Base-by-base conservation (phyloP, 1,140 invertebrate species). In the Prorops nasuta region DNA sequence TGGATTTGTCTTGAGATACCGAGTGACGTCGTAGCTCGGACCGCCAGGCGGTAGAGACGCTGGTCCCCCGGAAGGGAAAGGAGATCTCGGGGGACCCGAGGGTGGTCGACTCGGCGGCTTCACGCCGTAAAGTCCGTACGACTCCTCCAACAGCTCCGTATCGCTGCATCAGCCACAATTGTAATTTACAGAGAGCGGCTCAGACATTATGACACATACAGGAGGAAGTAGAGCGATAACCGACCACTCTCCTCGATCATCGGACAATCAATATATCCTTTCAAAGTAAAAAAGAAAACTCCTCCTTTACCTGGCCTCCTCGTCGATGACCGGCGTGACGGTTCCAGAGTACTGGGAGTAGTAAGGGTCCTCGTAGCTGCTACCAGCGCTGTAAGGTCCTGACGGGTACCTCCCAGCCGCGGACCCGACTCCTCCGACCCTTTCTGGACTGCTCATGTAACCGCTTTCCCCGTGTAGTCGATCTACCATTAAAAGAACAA, bases 251-350 rank as follows among this genome's bases (percentile, higher is more conserved):
- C n/a, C n/a, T n/a, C n/a, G n/a, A n/a, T n/a, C n/a, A n/a, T n/a
- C n/a, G n/a, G n/a, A n/a, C n/a, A n/a, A n/a, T n/a, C n/a, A n/a
- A n/a, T n/a, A n/a, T n/a, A n/a, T n/a, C n/a, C n/a, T n/a, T n/a
- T n/a, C n/a, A n/a, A n/a, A 34, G 36, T 37, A 48, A 32, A 53
- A 16, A 45, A 56, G 22, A 49, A 24, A 54, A 49, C 39, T 56
- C 39, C 9, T 48, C n/a, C n/a, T 38, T 71, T 82, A 91, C 87
- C 89, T 89, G 36, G 92, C 82, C 78, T 96, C 92, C 72, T 95
- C 92, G 68, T 96, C 92, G 49, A 95, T 93, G 16, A 91, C 86
- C 1, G 92, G 90, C 8, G 92, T 91, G 28, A 92, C 90, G 3
- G 86, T 86, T 22, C 85, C 83, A 3, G 89, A 86, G 65, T 89